These are phyloP conservation scores for Diglossa cyanea DNA, from an alignment of 2,797 vertebrate species.

Conservation along the genomic window DNA sequence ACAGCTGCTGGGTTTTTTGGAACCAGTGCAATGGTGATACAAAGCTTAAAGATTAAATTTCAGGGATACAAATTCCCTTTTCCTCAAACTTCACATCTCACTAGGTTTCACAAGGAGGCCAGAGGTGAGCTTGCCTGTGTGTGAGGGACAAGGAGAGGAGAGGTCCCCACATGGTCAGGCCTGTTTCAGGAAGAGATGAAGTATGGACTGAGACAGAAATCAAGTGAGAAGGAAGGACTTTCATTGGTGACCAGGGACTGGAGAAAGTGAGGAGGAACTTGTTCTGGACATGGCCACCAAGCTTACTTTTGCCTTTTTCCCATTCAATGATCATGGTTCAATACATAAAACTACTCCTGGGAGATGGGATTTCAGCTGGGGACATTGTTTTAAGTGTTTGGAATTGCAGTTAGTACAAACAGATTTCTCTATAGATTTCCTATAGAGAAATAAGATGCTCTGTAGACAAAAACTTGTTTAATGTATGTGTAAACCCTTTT, in stretches of 20 bases:
- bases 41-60: background rate
- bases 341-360: background rate
- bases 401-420: background rate
- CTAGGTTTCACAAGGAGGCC: background rate
- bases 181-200: background rate
- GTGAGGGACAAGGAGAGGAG: background rate
- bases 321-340: background rate
- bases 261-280: background rate
- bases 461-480: background rate
- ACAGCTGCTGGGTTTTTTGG: background rate
- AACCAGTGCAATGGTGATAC: background rate
- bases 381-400: background rate
- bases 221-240: background rate
- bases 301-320: background rate
- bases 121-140: background rate
- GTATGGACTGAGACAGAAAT: background rate
- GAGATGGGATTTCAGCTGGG: background rate
- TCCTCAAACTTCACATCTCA: background rate
- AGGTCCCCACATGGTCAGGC: background rate
- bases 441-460: background rate
- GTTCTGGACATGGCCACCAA: background rate
- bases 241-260: background rate
- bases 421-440: background rate
- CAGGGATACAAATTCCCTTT: background rate
- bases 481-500: background rate